These are phyloP conservation scores for Cataglyphis hispanica DNA, from an alignment of 1,140 invertebrate genomes.

Conservation along the genomic window DNA sequence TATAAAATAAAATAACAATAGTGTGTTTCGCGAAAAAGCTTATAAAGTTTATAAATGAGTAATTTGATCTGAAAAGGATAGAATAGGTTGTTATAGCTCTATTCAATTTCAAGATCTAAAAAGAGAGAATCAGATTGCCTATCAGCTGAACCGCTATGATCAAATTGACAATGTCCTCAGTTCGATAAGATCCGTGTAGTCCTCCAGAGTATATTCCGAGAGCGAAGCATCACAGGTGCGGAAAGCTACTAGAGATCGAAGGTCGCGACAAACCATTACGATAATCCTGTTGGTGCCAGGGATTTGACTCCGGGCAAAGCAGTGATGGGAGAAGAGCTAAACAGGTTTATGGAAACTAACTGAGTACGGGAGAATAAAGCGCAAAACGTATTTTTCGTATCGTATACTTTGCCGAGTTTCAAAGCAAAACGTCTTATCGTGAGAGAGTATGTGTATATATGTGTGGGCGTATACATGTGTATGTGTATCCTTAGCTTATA, in stretches of 20 bases:
- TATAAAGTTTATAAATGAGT: neutral
- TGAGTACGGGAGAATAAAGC: conserved; percentile 14
- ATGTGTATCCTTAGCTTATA: neutral
- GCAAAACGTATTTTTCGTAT: conserved; percentile 14
- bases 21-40: neutral
- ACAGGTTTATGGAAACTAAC: conserved; percentile 60
- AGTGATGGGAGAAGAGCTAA: conserved; percentile 54
- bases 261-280: conserved; percentile 76
- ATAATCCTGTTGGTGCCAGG: conserved; percentile 78
- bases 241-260: conserved; percentile 69
- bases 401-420: neutral
- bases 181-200: conserved; percentile 28
- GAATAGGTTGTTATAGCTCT: neutral
- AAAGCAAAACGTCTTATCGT: neutral
- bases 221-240: conserved; percentile 53
- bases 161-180: conserved; percentile 9
- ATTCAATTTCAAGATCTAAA: neutral
- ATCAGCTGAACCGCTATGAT: conserved; percentile 4
- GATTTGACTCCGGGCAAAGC: conserved; percentile 68
- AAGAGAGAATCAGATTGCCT: neutral
- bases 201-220: conserved; percentile 20
- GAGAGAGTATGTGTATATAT: neutral
- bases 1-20: no score
- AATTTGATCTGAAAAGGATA: neutral
- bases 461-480: no score